Percentiles rank a stretch among this genome's conserved stretches.
Evolutionary conservation across 2,797 vertebrate species (phyloP).

Genomic region (Pteronotus mesoamericanus): DNA sequence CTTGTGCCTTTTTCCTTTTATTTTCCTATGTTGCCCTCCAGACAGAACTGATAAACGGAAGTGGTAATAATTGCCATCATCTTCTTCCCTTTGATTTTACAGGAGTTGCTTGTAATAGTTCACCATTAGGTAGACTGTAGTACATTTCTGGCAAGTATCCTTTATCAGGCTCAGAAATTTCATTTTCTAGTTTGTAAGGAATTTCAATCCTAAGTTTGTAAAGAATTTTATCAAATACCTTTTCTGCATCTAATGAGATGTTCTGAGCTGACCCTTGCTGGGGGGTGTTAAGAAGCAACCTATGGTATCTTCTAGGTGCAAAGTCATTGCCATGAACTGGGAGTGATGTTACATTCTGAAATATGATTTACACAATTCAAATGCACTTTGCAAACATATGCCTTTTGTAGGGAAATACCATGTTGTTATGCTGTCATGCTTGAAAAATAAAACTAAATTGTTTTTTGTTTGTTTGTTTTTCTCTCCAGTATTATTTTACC

Average conservation of each 20-base stretch:
- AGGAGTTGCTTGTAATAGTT: background rate
- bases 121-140: background rate
- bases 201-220: background rate
- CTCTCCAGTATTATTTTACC: conserved; percentile 93
- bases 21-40: background rate
- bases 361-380: background rate
- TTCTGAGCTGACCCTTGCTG: background rate
- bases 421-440: background rate
- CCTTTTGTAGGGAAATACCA: background rate
- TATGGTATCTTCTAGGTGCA: background rate
- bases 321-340: background rate
- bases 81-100: background rate
- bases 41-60: background rate
- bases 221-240: background rate
- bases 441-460: conserved; percentile 17
- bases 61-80: background rate
- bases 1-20: background rate
- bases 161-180: background rate
- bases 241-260: background rate
- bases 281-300: background rate
- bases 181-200: background rate
- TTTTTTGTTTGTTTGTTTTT: conserved; percentile 50
- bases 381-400: background rate
- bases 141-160: background rate
- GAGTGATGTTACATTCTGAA: conserved; percentile 11